Base-by-base conservation (phyloP, 92 coral and sea anemone species). In the Phenganax stokvisi region DNA sequence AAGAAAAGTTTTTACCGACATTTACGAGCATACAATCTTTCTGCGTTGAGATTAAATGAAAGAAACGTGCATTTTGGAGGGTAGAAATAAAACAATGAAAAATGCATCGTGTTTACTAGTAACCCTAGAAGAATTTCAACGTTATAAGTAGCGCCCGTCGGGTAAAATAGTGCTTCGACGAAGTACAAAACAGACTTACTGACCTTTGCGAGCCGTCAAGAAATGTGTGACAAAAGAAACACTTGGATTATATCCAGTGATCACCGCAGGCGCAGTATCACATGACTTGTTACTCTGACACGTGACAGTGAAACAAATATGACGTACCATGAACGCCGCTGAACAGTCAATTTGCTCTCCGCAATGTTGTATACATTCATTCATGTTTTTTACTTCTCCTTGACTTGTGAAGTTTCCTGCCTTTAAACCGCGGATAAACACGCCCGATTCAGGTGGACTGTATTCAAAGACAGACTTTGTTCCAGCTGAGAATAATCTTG, bases 251-350 rank as follows among this genome's bases (percentile, higher is more conserved):
- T 86, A 94, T 80, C 87, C 89, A 30, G 89, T 85, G 28, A 94
- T 87, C 76, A 62, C 91, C 61, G 96, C 98, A 16, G 96, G 90
- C 83, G 89, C 92, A 20, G 98, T 94, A 12, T 76, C 77, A 54
- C 98, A 94, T 7, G 87, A 70, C 6, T 85, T 85, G 9, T 88
- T 80, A 44, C 85, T 87, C 77, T 82, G 79, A 85, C 98, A 94
- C 68, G 89, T 75, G 68, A 94, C 97, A 74, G 97, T 85, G 59
- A 92, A 94, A 87, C 98, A 94, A 86, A 92, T 89, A 31, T 86
- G 71, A 57, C 92, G 96, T 54, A 94, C 86, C 98, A 92, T 94
- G 73, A 94, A 94, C 30, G 98, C 98, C 37, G 91, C 81, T 69
- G 91, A 89, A 44, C 98, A 94, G 44, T 84, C 87, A 31, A 84